Base-by-base conservation (phyloP, 2,797 vertebrate species). In the Rhabdomys pumilio region DNA sequence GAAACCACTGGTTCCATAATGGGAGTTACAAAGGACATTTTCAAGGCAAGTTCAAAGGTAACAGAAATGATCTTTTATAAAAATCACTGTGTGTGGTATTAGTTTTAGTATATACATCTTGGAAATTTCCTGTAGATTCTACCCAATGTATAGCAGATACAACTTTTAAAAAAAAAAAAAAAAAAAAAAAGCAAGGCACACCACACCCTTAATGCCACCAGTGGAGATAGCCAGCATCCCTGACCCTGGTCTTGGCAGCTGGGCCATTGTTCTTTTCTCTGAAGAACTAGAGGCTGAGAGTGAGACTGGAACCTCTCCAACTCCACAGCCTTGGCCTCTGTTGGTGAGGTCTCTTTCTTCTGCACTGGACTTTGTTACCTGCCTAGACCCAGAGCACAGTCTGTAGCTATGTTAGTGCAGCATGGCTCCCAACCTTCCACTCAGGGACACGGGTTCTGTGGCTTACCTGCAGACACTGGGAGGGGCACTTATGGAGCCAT, bases 381-480 rank as follows among this genome's bases (percentile, higher is more conserved):
- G 73, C 41, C 76, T 4, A 1, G 34, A 15, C 26, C 61, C 44
- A 13, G 86, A 87, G 69, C 69, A 47, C n/a, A 61, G 55, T 47
- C 69, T 75, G 83, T 34, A 81, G 75, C 83, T 63, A 61, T 65
- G 81, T 24, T n/a, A 34, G 67, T 38, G 67, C 19, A 63, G 44
- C 88, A 65, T 50, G 44, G 47, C 69, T 67, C 85, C 80, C 44
- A 15, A 22, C 19, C 61, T 59, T 38, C 50, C 57, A 12, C 4
- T 13, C 4, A 11, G 85, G 57, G 4, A 69, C 38, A 0, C 11
- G 77, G 55, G 3, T 3, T 12, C 29, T 34, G 19, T 22, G 9
- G 95, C 98, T 98, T 94, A 99, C 99, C 99, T 99, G 99, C 99
- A 99, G 94, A 99, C 99, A 69, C 99, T 99, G 81, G 99, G 99